A percentile compares a stretch with the other conserved stretches of the same genome.
These are phyloP conservation scores for Micromesistius poutassou DNA, from an alignment of 2,797 vertebrate genomes.

Conservation along the genomic window DNA sequence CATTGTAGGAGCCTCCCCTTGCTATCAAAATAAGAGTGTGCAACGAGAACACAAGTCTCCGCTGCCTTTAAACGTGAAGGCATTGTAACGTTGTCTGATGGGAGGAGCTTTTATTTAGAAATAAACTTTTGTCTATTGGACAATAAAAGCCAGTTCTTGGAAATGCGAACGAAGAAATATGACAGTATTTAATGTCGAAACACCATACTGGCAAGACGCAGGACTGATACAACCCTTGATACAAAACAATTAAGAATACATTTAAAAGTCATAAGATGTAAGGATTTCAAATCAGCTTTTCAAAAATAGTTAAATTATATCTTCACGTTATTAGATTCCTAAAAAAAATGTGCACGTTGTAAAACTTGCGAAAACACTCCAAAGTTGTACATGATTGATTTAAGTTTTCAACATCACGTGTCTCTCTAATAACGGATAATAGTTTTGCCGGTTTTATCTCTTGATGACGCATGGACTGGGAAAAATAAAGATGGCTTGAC, in stretches of 20 bases:
- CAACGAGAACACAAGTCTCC: background rate
- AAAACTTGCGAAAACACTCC: background rate
- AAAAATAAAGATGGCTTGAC: background rate
- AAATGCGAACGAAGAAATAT: slow-evolving; percentile 21
- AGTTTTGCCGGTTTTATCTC: background rate
- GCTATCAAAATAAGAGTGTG: slow-evolving; percentile 80
- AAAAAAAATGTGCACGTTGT: background rate
- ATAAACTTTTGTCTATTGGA: slow-evolving; percentile 26
- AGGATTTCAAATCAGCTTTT: background rate
- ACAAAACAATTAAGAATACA: too few relatives aligned
- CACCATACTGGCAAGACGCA: background rate
- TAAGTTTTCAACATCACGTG: background rate
- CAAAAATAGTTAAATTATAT: background rate
- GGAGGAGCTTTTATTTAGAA: slow-evolving; percentile 62
- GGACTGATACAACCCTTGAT: background rate
- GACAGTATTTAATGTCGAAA: slow-evolving; percentile 23
- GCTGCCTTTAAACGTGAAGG: slow-evolving; percentile 13
- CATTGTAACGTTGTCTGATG: background rate
- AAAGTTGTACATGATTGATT: background rate
- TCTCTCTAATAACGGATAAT: background rate
- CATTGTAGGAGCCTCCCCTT: slow-evolving; percentile 68
- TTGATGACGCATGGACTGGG: background rate
- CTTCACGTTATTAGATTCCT: background rate
- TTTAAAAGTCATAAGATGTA: background rate
- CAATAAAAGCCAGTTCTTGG: slow-evolving; percentile 33